Evolutionary conservation across 2,797 vertebrate species (phyloP).

Genomic region (Cyclopterus lumpus): DNA sequence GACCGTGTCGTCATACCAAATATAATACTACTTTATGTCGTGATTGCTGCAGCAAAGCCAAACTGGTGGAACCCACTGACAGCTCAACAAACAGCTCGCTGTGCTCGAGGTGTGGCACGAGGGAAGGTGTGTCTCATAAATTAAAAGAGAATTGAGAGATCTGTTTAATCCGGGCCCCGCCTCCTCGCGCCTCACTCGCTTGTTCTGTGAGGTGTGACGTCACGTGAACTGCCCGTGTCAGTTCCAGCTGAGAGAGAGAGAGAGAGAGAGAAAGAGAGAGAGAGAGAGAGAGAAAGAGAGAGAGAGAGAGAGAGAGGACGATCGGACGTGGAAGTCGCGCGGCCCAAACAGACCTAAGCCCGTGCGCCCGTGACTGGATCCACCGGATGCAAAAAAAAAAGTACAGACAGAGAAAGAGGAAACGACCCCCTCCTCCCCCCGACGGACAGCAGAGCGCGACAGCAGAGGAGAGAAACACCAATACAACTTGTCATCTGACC

Average conservation of each 20-base stretch:
- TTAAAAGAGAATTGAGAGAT: conserved; percentile 59
- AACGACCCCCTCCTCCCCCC: conserved; percentile 58
- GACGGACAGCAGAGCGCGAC: conserved; percentile 75
- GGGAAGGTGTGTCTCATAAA: conserved; percentile 82
- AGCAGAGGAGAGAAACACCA: conserved; percentile 77
- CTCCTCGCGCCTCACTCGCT: conserved; percentile 50
- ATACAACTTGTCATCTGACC: conserved; percentile 83
- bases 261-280: conserved; percentile 19
- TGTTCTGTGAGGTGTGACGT: conserved; percentile 82
- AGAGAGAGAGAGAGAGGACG: conserved; percentile 41
- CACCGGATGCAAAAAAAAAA: conserved; percentile 69
- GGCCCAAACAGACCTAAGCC: conserved; percentile 72
- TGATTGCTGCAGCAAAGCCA: background rate
- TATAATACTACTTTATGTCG: background rate
- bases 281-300: conserved; percentile 40
- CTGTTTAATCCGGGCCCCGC: conserved; percentile 36
- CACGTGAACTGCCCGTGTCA: conserved; percentile 86
- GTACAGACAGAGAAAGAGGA: conserved; percentile 77
- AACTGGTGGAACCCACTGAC: background rate
- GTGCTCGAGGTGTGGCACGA: conserved; percentile 76
- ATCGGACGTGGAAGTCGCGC: conserved; percentile 70
- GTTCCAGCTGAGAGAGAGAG: conserved; percentile 84
- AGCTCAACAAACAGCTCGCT: conserved; percentile 66
- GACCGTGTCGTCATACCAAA: too few relatives aligned
- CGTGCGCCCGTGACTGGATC: conserved; percentile 80